phyloP scores from a whole-genome alignment of 1,140 invertebrate species.

The Trachymyrmex cornetzi region DNA sequence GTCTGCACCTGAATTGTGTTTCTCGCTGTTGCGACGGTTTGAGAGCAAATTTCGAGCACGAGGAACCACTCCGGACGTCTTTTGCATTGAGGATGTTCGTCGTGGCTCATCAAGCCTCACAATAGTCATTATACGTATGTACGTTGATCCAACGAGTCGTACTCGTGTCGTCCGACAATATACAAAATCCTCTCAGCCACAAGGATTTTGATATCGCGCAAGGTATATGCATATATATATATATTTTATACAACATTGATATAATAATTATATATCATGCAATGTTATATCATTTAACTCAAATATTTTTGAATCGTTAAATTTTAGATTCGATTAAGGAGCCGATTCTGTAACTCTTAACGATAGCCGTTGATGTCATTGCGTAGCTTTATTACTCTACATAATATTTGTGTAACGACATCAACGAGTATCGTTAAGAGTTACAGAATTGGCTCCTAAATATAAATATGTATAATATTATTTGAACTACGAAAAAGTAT shows the following conservation, averaged over 20 bases:
- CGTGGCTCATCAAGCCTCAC: background rate
- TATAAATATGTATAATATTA: background rate
- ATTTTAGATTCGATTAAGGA: background rate
- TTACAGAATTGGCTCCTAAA: too few species aligned
- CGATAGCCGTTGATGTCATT: too few species aligned
- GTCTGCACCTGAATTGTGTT: background rate
- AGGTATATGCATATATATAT: too few species aligned
- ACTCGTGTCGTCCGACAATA: background rate
- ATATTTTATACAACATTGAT: too few species aligned
- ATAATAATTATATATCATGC: too few species aligned
- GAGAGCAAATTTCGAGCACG: background rate
- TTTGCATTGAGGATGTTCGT: background rate
- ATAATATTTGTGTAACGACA: too few species aligned
- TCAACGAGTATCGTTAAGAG: too few species aligned
- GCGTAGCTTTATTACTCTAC: too few species aligned
- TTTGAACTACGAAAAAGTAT: background rate
- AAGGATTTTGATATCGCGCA: background rate
- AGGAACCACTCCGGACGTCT: background rate
- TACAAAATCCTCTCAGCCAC: background rate
- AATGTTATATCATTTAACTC: background rate
- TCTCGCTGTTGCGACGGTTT: background rate
- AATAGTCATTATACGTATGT: background rate
- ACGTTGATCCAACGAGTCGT: background rate
- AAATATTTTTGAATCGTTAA: background rate
- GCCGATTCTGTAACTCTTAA: too few species aligned